Evolutionary conservation across 2,113 vertebrate species (phyloP).

Genomic region (Pseudopipra pipra): DNA sequence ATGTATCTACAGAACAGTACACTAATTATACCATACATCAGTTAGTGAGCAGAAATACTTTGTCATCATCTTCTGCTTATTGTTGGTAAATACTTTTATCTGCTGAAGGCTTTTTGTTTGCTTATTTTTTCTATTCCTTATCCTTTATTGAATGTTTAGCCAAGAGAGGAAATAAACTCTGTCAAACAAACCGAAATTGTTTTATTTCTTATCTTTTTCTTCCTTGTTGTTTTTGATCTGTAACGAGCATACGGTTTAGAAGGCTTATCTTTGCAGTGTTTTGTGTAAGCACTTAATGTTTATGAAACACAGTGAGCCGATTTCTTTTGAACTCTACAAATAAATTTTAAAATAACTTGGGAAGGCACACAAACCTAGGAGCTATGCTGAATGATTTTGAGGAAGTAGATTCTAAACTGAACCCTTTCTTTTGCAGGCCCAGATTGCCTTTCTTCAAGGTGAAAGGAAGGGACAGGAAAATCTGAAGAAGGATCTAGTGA

Average conservation of each 20-base stretch:
- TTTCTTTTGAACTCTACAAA: background rate
- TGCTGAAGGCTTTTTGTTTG: background rate
- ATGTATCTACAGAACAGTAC: background rate
- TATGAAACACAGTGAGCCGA: background rate
- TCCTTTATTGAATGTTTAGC: background rate
- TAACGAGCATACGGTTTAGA: background rate
- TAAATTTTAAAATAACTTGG: background rate
- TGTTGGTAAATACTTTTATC: background rate
- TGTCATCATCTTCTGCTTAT: background rate
- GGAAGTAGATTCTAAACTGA: conserved; percentile 17
- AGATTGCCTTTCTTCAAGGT: conserved; percentile 86
- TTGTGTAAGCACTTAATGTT: background rate
- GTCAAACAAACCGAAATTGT: background rate
- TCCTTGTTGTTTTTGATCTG: background rate
- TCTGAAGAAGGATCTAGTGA: conserved; percentile 86
- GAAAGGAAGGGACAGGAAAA: conserved; percentile 88
- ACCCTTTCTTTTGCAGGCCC: conserved; percentile 74
- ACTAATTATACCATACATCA: background rate
- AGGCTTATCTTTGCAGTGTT: background rate
- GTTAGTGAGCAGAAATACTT: background rate
- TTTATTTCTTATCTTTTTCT: background rate
- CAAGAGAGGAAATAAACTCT: background rate
- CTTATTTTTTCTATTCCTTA: background rate
- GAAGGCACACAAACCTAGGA: background rate
- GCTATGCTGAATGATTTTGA: background rate